These are phyloP conservation scores for Drosophila dunni DNA, from an alignment of 1,140 invertebrate species.

Conservation along the genomic window DNA sequence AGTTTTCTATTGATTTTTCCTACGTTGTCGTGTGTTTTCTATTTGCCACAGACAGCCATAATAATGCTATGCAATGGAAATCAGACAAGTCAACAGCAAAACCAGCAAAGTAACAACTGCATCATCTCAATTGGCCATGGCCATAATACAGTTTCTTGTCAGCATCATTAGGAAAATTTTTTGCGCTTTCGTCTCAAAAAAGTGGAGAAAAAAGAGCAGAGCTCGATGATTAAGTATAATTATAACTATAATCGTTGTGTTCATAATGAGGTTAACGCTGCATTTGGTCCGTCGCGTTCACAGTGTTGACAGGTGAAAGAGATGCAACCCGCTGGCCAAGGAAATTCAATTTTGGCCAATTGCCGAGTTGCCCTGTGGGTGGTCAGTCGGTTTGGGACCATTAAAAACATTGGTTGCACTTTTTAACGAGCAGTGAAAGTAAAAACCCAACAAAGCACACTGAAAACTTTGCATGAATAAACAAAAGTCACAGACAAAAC, in stretches of 20 bases:
- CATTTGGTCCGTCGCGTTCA: constrained; percentile 55
- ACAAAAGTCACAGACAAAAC: constrained; percentile 46
- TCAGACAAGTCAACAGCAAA: constrained; percentile 75
- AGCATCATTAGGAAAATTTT: constrained; percentile 76
- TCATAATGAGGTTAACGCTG: constrained; percentile 69
- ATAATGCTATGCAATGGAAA: constrained; percentile 78
- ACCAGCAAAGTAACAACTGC: constrained; percentile 18
- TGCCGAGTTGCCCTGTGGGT: constrained; percentile 42
- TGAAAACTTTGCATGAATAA: constrained; percentile 68
- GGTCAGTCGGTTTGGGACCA: constrained; percentile 22
- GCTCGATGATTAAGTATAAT: constrained; percentile 21
- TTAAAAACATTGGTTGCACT: constrained; percentile 57
- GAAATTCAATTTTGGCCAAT: constrained; percentile 32
- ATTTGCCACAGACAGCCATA: constrained; percentile 60
- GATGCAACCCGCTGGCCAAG: constrained; percentile 28
- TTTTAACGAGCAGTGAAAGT: constrained; percentile 67
- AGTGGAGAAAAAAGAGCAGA: neutral
- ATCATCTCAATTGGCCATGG: constrained; percentile 57
- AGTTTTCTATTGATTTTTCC: constrained; percentile 77
- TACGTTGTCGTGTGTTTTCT: constrained; percentile 59
- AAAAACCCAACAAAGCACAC: constrained; percentile 53
- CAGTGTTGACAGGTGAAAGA: constrained; percentile 62
- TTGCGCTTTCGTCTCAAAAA: constrained; percentile 70
- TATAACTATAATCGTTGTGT: constrained; percentile 34
- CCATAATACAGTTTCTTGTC: constrained; percentile 63